Conservation (phyloP, 2,888 invertebrate genomes). For the Eristalis tenax region DNA sequence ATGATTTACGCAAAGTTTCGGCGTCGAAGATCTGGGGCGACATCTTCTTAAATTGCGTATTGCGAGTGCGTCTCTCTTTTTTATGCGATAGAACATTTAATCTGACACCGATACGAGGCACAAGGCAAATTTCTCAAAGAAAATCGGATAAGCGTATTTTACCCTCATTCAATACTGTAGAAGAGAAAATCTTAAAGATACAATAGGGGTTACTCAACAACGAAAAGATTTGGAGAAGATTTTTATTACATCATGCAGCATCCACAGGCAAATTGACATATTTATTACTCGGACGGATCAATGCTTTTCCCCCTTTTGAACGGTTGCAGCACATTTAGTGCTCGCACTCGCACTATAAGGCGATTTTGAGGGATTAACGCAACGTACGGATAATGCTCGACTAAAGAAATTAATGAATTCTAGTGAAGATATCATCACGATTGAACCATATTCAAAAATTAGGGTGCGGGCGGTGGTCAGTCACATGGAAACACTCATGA, state of each 20-base stretch:
- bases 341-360: slow-evolving; percentile 44
- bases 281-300: slow-evolving; percentile 70
- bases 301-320: slow-evolving; percentile 52
- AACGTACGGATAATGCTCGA: slow-evolving; percentile 63
- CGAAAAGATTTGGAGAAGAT: slow-evolving; percentile 65
- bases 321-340: slow-evolving; percentile 19
- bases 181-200: slow-evolving; percentile 59
- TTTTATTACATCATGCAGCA: slow-evolving; percentile 69
- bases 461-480: slow-evolving; percentile 64
- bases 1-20: slow-evolving; percentile 70
- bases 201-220: slow-evolving; percentile 67
- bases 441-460: slow-evolving; percentile 62
- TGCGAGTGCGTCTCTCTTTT: slow-evolving; percentile 66
- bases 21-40: slow-evolving; percentile 71
- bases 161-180: slow-evolving; percentile 54
- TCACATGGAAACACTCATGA: slow-evolving; percentile 68
- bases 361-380: slow-evolving; percentile 66
- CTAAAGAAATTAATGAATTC: slow-evolving; percentile 70
- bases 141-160: slow-evolving; percentile 20
- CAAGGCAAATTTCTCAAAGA: slow-evolving; percentile 65
- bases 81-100: slow-evolving; percentile 69
- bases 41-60: slow-evolving; percentile 64
- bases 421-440: slow-evolving; percentile 71
- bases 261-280: slow-evolving; percentile 70
- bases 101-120: slow-evolving; percentile 69